Evolutionary conservation across 2,797 vertebrate genomes (phyloP), one percentile per base, ranked within the genome.

Genomic region (Periparus ater): DNA sequence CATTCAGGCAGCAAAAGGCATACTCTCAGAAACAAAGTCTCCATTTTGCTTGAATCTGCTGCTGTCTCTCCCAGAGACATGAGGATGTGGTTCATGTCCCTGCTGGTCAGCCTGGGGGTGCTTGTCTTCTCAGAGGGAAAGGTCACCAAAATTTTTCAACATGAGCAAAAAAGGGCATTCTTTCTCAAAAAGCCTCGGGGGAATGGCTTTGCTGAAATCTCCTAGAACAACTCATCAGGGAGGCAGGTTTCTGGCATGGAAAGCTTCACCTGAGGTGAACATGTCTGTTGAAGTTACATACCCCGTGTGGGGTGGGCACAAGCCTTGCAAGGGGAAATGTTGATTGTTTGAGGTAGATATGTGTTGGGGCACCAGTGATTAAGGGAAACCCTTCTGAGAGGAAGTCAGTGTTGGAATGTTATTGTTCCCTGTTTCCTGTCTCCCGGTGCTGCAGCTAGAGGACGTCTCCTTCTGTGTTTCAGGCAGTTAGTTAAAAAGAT

Each of bases 131-230:
- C 0, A 1, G 42, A 38, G 34, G 45, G 55, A 93, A 96, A 91
- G 74, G 78, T 93, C 89, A 83, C n/a, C 63, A 88, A 48, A 70
- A 84, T 81, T 92, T 94, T 93, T 91, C 90, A 91, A 67, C 25
- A 32, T n/a, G 38, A 87, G 51, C 25, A 48, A 50, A 74, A 67
- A 60, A 42, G 26, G 63, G 4, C 16, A 14, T 85, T 93, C 68
- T 92, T 93, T 81, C 51, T 81, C 50, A 51, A 38, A 92, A 83
- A 84, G 50, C 80, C 62, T 57, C 19, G 0, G 10, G 66, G 72
- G 72, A 32, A 57, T 53, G 62, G 12, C 76, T 92, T 88, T 83
- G 40, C 63, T 85, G 82, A 86, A 80, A 42, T 62, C 18, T 73
- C 25, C 38, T 68, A 11, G 44, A 88, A 65, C 22, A 80, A 9